Evolutionary conservation across 92 coral and sea anemone genomes (phyloP).

Genomic region (Heteractis magnifica): DNA sequence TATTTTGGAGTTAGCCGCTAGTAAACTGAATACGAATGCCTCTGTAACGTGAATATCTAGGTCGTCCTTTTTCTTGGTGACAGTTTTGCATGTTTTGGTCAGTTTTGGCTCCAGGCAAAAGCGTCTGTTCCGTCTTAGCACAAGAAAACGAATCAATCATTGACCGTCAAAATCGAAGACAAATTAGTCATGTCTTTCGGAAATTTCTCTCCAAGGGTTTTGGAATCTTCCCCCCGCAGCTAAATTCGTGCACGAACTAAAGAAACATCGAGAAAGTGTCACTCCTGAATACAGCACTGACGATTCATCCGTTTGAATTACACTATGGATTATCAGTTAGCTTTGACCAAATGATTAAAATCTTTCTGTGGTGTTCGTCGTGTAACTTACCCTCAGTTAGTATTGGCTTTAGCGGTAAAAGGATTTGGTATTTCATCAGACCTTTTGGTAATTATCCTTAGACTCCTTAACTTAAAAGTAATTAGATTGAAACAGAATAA

Average conservation of each 20-base stretch:
- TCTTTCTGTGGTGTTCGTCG: not conserved
- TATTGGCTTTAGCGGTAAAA: constrained; percentile 10
- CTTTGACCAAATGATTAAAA: constrained; percentile 1
- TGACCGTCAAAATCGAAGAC: not conserved
- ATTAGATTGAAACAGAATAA: not conserved
- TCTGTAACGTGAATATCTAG: not conserved
- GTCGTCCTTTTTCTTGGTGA: not conserved
- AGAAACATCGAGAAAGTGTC: not conserved
- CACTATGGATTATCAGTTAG: not conserved
- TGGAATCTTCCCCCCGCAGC: not conserved
- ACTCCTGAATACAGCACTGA: not conserved
- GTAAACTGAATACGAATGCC: not conserved
- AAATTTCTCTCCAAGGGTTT: not conserved
- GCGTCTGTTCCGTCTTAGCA: constrained; percentile 3
- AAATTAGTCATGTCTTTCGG: not conserved
- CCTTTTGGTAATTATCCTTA: constrained; percentile 20
- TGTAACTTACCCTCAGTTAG: not conserved
- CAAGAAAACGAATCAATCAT: constrained; percentile 2
- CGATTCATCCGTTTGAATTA: not conserved
- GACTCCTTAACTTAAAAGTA: not conserved
- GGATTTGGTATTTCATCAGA: constrained; percentile 7
- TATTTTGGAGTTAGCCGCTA: not conserved
- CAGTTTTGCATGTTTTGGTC: constrained; percentile 1
- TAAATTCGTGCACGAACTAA: not conserved
- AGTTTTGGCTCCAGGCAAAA: constrained; percentile 1